Evolutionary conservation across 2,113 vertebrate genomes (phyloP), one percentile per base, ranked within the genome.

Genomic region (Boulengeromyrus knoepffleri): DNA sequence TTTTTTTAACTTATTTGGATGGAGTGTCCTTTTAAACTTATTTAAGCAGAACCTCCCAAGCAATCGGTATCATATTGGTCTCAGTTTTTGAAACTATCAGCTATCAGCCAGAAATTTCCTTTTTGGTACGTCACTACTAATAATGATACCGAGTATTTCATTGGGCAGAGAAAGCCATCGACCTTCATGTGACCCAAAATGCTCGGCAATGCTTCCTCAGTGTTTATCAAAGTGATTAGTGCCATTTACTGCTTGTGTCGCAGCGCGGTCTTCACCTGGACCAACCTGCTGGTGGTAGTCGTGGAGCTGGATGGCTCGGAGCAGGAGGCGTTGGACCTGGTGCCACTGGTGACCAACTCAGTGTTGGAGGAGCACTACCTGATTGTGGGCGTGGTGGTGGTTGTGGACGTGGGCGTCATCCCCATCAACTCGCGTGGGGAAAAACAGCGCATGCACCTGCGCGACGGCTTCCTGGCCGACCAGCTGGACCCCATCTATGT

Each of bases 211-310:
- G 17, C 36, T 24, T 21, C 27, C 6, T 36, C 31, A 6, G 53
- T 7, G 27, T 8, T 52, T 7, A 19, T 53, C 7, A n/a, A 21
- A 19, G n/a, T 46, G 27, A 39, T 17, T 49, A 77, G 5, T 80
- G n/a, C 77, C 70, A 62, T 47, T 27, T 74, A 10, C 91, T 90
- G 87, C 27, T 93, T 66, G 1, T 0, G 94, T 85, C 93, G 5
- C 95, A 99, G 99, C 45, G 98, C 99, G 0, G 99, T 99, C 92
- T 99, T 99, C 94, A 98, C 99, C 90, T 99, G 99, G 99, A 99
- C 99, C 91, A 99, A 99, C 94, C 94, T 99, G 91, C 93, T 99
- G 96, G 99, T 99, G 45, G 98, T 99, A 91, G 98, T 99, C 89
- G 98, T 99, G 90, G 99, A 99, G 96, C 96, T 99, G 90, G 99